Evolutionary conservation across 1,140 invertebrate genomes (phyloP).

Genomic region (Drosophila lini): DNA sequence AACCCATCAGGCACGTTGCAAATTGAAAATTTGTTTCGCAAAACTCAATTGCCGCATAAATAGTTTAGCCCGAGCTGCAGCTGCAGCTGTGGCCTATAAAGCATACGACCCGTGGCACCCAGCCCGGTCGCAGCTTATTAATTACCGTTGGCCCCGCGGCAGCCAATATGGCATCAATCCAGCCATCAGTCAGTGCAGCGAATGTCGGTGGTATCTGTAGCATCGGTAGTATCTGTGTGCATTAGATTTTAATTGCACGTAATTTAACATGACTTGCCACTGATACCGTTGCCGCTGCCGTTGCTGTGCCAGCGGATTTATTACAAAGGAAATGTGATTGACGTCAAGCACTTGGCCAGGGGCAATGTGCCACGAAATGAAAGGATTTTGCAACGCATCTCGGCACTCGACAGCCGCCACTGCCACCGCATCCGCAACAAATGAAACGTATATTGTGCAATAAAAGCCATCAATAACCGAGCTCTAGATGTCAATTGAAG

Average conservation of each 20-base stretch:
- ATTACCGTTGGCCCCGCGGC: constrained; percentile 49
- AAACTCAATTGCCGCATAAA: constrained; percentile 72
- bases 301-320: constrained; percentile 65
- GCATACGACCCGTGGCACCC: constrained; percentile 38
- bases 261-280: constrained; percentile 68
- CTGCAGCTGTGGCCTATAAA: constrained; percentile 48
- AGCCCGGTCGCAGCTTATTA: constrained; percentile 42
- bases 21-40: constrained; percentile 70
- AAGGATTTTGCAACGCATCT: constrained; percentile 41
- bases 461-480: constrained; percentile 70
- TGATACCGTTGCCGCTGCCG: constrained; percentile 34
- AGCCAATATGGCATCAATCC: constrained; percentile 49
- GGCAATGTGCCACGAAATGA: constrained; percentile 70
- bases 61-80: constrained; percentile 56
- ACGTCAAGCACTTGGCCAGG: constrained; percentile 57
- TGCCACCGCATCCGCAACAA: constrained; percentile 25
- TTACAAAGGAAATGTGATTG: constrained; percentile 77
- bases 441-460: constrained; percentile 45
- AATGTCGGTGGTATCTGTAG: constrained; percentile 4
- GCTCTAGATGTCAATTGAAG: constrained; percentile 48
- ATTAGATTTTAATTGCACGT: constrained; percentile 80
- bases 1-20: constrained; percentile 42
- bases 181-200: constrained; percentile 32
- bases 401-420: constrained; percentile 3
- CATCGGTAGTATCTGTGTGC: constrained; percentile 38